Percentiles rank a stretch among this genome's conserved stretches.
These are phyloP conservation scores for Heteromurus nitidus DNA, from an alignment of 2,888 invertebrate genomes.

Conservation along the genomic window DNA sequence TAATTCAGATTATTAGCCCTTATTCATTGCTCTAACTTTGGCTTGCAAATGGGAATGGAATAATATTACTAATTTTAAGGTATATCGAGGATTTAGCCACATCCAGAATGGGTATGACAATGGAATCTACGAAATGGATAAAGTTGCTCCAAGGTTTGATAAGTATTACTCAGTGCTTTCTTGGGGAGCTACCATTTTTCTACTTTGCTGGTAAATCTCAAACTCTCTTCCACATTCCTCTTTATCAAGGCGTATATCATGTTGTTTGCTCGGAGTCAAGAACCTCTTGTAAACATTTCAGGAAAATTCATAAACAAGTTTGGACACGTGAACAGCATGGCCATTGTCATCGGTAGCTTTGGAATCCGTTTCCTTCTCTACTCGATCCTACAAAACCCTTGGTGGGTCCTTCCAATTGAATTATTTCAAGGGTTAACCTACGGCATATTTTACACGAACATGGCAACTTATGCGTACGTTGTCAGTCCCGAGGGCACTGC, in stretches of 20 bases:
- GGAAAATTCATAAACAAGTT: slow-evolving; percentile 85
- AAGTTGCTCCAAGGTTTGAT: slow-evolving; percentile 86
- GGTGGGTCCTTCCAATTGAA: slow-evolving; percentile 91
- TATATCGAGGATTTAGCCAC: slow-evolving; percentile 55
- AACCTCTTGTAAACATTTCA: too few species aligned
- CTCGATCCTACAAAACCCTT: slow-evolving; percentile 86
- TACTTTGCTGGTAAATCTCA: slow-evolving; percentile 81
- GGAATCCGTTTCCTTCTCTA: slow-evolving; percentile 89
- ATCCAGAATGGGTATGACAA: not conserved
- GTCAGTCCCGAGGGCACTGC: slow-evolving; percentile 89
- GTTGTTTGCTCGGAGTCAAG: not conserved
- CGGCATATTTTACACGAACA: slow-evolving; percentile 90
- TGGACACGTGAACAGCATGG: slow-evolving; percentile 89
- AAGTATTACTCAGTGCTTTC: slow-evolving; percentile 87
- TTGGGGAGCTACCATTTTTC: slow-evolving; percentile 91
- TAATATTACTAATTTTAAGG: slow-evolving; percentile 70
- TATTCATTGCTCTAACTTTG: not conserved
- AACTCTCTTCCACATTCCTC: not conserved
- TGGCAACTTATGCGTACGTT: slow-evolving; percentile 92
- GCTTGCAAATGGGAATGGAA: not conserved
- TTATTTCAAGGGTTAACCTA: slow-evolving; percentile 90
- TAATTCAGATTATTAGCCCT: not conserved
- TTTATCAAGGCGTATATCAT: slow-evolving; percentile 12
- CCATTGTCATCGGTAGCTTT: slow-evolving; percentile 86
- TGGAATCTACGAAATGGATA: slow-evolving; percentile 77